These are phyloP conservation scores for Epinephelus malabaricus DNA, from an alignment of 2,797 vertebrate species.

Conservation along the genomic window DNA sequence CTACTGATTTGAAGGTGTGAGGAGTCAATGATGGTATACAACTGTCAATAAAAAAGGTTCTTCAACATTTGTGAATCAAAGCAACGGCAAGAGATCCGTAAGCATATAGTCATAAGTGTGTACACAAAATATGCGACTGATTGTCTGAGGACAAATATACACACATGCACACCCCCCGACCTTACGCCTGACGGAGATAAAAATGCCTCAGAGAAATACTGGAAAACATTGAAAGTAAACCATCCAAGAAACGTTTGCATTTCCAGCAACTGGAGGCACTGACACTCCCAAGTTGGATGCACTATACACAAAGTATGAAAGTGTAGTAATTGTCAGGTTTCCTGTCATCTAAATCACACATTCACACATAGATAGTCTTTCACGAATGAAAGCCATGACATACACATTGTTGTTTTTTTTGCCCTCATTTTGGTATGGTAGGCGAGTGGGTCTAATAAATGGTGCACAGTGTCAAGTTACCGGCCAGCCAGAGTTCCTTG, in stretches of 20 bases:
- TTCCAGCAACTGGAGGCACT: neutral
- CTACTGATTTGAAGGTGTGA: no score
- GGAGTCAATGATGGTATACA: no score
- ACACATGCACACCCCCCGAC: no score
- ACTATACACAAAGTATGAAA: slow-evolving; percentile 11
- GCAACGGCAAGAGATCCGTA: no score
- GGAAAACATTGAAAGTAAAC: neutral
- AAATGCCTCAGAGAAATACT: neutral
- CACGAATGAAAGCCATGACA: slow-evolving; percentile 35
- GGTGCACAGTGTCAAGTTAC: slow-evolving; percentile 63
- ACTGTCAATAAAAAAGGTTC: no score
- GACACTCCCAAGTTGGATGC: neutral
- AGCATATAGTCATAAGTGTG: no score
- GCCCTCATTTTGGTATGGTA: slow-evolving; percentile 18
- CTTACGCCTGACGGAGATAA: neutral
- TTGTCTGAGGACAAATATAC: no score
- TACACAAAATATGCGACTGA: no score
- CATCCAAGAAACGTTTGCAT: neutral
- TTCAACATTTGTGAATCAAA: no score
- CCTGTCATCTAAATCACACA: slow-evolving; percentile 31
- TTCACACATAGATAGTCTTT: slow-evolving; percentile 25
- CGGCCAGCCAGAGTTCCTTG: slow-evolving; percentile 68
- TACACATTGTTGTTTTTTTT: slow-evolving; percentile 32
- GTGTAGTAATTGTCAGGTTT: slow-evolving; percentile 13
- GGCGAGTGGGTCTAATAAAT: slow-evolving; percentile 46